Evolutionary conservation across 2,797 vertebrate genomes (phyloP).

Genomic region (Hapalemur alaotrensis): DNA sequence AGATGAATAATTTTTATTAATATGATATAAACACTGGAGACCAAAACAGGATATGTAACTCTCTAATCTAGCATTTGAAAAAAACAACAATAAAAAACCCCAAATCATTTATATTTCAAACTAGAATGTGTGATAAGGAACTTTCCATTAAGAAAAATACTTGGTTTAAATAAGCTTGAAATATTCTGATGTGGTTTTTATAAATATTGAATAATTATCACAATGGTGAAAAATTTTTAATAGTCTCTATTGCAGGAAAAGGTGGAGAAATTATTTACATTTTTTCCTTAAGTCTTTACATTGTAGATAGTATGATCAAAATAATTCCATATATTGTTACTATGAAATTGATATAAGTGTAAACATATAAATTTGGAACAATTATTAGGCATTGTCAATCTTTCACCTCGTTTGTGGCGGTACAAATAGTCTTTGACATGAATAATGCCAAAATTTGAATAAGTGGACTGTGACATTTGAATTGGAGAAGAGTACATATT

Average conservation of each 20-base stretch:
- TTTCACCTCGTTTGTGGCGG: background rate
- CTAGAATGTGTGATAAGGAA: background rate
- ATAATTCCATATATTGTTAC: background rate
- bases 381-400: background rate
- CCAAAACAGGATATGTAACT: background rate
- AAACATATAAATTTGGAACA: background rate
- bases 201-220: background rate
- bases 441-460: conserved; percentile 1
- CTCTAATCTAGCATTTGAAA: background rate
- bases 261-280: background rate
- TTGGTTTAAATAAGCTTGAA: background rate
- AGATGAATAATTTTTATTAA: background rate
- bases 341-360: background rate
- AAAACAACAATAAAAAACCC: background rate
- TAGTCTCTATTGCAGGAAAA: background rate
- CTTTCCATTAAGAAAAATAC: background rate
- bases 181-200: background rate
- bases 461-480: background rate
- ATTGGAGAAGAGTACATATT: background rate
- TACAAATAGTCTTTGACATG: background rate
- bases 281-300: background rate
- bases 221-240: background rate
- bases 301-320: background rate
- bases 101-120: background rate
- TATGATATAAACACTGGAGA: background rate